A percentile compares a stretch with the other conserved stretches of the same genome.
Conservation (phyloP, 1,140 invertebrate species). For the Drosophila arawakana region DNA sequence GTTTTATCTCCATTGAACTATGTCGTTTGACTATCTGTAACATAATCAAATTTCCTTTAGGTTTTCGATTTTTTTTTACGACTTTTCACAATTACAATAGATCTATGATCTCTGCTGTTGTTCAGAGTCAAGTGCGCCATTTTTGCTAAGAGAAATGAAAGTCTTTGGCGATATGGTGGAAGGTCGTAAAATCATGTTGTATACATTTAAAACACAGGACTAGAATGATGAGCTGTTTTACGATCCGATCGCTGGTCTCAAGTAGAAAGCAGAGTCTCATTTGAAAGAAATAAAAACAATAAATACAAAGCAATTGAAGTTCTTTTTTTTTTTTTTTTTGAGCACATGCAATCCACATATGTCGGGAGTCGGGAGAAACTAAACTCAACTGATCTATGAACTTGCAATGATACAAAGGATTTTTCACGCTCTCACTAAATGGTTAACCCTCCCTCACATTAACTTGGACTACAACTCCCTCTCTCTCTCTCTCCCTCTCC, state of each 20-base stretch:
- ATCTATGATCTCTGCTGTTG: constrained; percentile 14
- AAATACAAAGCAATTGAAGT: constrained; percentile 67
- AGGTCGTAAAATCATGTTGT: constrained; percentile 77
- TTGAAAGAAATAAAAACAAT: constrained; percentile 82
- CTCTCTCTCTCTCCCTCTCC: background rate
- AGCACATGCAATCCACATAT: constrained; percentile 46
- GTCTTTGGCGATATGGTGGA: constrained; percentile 69
- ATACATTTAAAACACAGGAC: constrained; percentile 71
- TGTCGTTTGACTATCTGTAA: constrained; percentile 60
- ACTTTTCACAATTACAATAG: constrained; percentile 60
- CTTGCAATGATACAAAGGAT: constrained; percentile 66
- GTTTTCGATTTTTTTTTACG: constrained; percentile 53
- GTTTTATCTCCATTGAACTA: constrained; percentile 55
- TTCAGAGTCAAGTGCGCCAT: constrained; percentile 70
- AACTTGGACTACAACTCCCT: background rate
- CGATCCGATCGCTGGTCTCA: constrained; percentile 44
- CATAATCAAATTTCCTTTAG: constrained; percentile 56
- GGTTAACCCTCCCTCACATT: background rate
- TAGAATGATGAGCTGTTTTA: constrained; percentile 21
- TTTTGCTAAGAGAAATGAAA: constrained; percentile 55
- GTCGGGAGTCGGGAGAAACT: constrained; percentile 19
- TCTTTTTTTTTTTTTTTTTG: constrained; percentile 11
- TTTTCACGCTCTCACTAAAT: constrained; percentile 70
- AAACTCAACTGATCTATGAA: constrained; percentile 35
- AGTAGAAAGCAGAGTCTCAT: constrained; percentile 79